phyloP scores from a whole-genome alignment of 2,113 vertebrate species.

The Brachionichthys hirsutus region DNA sequence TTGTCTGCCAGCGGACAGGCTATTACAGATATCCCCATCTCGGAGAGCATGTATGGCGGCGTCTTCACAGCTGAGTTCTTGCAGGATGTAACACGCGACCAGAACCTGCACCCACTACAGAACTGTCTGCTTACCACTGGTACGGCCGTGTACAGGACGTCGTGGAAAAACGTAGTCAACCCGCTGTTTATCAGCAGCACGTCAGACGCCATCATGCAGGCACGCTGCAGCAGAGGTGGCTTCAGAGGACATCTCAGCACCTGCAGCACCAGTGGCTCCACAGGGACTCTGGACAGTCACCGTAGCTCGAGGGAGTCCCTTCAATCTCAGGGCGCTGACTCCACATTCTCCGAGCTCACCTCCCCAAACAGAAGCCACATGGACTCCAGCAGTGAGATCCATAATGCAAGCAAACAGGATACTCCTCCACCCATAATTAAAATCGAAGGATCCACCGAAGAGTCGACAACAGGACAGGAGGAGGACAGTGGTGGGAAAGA shows the following conservation, averaged over 20 bases:
- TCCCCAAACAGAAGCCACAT: constrained; percentile 45
- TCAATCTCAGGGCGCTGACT: constrained; percentile 74
- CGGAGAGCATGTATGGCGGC: constrained; percentile 81
- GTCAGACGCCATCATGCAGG: constrained; percentile 73
- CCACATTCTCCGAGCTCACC: constrained; percentile 68
- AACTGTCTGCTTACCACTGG: constrained; percentile 83
- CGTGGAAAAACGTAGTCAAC: constrained; percentile 82
- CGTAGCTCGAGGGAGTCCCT: constrained; percentile 77
- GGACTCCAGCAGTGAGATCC: constrained; percentile 36
- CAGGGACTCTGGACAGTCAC: constrained; percentile 77
- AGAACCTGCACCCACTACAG: constrained; percentile 76
- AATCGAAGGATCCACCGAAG: constrained; percentile 35
- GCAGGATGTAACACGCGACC: constrained; percentile 78
- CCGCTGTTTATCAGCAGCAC: constrained; percentile 78
- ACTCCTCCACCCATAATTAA: constrained; percentile 26
- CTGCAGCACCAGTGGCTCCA: constrained; percentile 72
- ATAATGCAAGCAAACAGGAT: constrained; percentile 4
- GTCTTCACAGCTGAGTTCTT: constrained; percentile 83
- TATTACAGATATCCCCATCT: constrained; percentile 77
- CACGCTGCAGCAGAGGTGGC: constrained; percentile 47
- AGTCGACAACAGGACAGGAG: constrained; percentile 14
- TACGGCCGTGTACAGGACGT: constrained; percentile 75
- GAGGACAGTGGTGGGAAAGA: constrained; percentile 46
- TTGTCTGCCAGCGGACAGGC: constrained; percentile 78
- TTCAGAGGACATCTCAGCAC: constrained; percentile 67